Evolutionary conservation across 2,113 vertebrate species (phyloP), one percentile per base, ranked within the genome.

Genomic region (Hydrolagus affinis): DNA sequence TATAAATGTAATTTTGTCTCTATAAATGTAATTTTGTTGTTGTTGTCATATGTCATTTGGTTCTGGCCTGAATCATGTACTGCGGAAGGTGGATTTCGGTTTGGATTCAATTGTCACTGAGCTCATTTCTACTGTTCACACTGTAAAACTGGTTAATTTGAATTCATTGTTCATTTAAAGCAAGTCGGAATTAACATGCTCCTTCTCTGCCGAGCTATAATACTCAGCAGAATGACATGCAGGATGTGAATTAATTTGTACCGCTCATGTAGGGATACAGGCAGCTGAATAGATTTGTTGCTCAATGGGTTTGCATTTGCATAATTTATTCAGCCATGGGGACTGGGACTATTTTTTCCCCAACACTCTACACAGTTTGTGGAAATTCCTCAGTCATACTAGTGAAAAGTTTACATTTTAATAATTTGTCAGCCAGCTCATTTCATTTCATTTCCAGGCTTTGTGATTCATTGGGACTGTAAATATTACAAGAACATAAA

Each of bases 401-500:
- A 11, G 7, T 3, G 15, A 80, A 83, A 8, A 32, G 28, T 66
- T 80, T 15, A 83, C 66, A 66, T 83, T 68, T 80, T 64, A 60
- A 17, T 28, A 80, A 28, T 80, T 80, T 80, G 28, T 17, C 25
- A 68, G 78, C 60, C 60, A 83, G 25, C 60, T 83, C 32, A 83
- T 28, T 83, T 66, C 28, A 75, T 66, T 30, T 44, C 44, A 44
- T 44, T 66, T 83, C 59, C 23, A 28, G 25, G 9, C 44, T 0
- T n/a, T 4, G 66, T 83, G 62, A 83, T 83, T 83, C 60, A 83
- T 68, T 83, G 78, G 25, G 8, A 68, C 78, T 83, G 62, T 64
- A 83, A 83, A 66, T 83, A 68, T 30, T 83, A 83, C 28, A 66
- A 19, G 62, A 66, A 83, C 21, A 83, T 83, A 83, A 83, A 83